Evolutionary conservation across 2,888 invertebrate species (phyloP), one percentile per base, ranked within the genome.

Genomic region (Lochmaea crataegi): DNA sequence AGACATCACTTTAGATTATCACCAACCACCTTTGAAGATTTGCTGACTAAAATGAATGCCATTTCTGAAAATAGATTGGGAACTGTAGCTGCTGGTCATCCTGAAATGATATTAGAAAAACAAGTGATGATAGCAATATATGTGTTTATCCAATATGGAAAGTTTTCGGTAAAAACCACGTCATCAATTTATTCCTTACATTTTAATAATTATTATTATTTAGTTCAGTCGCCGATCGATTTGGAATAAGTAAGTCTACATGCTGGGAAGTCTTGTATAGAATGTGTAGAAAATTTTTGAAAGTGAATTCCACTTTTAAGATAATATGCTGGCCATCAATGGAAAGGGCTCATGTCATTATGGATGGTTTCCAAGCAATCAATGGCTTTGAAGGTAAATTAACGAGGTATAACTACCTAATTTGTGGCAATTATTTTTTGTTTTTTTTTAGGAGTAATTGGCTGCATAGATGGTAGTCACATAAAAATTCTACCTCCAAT

Each of bases 401-500:
- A 45, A n/a, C 14, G 45, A 12, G 14, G 12, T 4, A 22, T 3
- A 22, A 38, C 32, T 22, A 22, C 38, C 14, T 3, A 12, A 11
- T 45, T 11, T 45, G 32, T 38, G 1, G 7, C 6, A 38, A 38
- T 38, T 38, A 38, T 38, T 38, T 38, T 38, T 38, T 38, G 7
- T 38, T 2, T 42, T n/a, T n/a, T n/a, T n/a, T 11, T 12, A 45
- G 45, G 45, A 12, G 45, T 45, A 11, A 74, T 71, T 45, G 68
- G 68, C 14, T 18, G 32, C 32, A 68, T 73, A 41, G 79, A 80
- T 72, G 77, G 78, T 6, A 74, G 73, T 22, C 80, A 80, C 61
- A 75, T 80, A 42, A 65, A 51, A 16, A 79, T 80, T 42, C 42
- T 63, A 22, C 73, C 72, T n/a, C 80, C 80, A 14, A 73, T 68